Evolutionary conservation across 2,888 invertebrate species (phyloP).

Genomic region (Pasiphila rectangulata): DNA sequence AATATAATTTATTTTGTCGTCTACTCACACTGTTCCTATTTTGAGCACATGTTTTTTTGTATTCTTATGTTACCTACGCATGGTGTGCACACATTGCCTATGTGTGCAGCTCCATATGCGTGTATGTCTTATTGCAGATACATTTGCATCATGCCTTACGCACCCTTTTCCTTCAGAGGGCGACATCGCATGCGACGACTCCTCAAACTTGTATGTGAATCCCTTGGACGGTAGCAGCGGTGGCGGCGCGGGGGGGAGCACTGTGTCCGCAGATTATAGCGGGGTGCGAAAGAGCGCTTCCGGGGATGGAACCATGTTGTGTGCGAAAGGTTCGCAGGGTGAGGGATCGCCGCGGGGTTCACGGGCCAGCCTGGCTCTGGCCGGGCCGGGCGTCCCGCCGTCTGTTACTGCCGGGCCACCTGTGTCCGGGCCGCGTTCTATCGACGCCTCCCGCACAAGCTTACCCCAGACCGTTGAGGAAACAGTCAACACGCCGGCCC

Average conservation of each 20-base stretch:
- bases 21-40: slow-evolving; percentile 22
- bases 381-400: slow-evolving; percentile 22
- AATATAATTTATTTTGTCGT: slow-evolving; percentile 3
- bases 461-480: slow-evolving; percentile 65
- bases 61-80: slow-evolving; percentile 21
- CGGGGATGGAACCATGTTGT: slow-evolving; percentile 86
- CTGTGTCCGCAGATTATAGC: slow-evolving; percentile 65
- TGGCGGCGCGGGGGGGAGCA: slow-evolving; percentile 56
- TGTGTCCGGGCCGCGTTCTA: slow-evolving; percentile 34
- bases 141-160: slow-evolving; percentile 97
- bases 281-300: slow-evolving; percentile 90
- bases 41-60: slow-evolving; percentile 24
- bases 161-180: slow-evolving; percentile 95
- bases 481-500: slow-evolving; percentile 40
- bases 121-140: slow-evolving; percentile 89
- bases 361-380: slow-evolving; percentile 67
- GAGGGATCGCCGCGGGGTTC: slow-evolving; percentile 74
- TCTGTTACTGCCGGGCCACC: slow-evolving; percentile 38
- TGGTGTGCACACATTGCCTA: slow-evolving; percentile 38
- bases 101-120: slow-evolving; percentile 70
- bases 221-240: slow-evolving; percentile 87
- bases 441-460: slow-evolving; percentile 70
- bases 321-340: slow-evolving; percentile 80
- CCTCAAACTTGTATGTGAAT: slow-evolving; percentile 93
- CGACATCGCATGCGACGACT: slow-evolving; percentile 86